phyloP scores from a whole-genome alignment of 2,797 vertebrate genomes.

The Megalops cyprinoides region DNA sequence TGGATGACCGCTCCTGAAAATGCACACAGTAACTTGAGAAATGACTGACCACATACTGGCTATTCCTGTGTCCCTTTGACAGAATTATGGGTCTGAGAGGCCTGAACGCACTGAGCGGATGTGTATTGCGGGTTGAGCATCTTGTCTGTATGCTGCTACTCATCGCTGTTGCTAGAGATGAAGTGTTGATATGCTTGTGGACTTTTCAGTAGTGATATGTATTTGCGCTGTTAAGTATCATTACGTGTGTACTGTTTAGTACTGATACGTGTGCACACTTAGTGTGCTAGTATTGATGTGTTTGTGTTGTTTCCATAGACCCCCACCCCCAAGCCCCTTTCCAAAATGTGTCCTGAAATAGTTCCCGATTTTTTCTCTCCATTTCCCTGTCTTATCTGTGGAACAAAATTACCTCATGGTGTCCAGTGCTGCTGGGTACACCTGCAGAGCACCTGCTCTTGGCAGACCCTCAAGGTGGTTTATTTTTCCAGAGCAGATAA shows the following conservation, averaged over 20 bases:
- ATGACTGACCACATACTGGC: too few relatives aligned
- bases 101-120: too few relatives aligned
- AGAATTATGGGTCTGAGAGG: too few relatives aligned
- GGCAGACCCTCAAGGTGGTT: not conserved
- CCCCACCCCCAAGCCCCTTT: not conserved
- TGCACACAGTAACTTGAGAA: too few relatives aligned
- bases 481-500: not conserved
- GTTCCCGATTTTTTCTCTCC: not conserved
- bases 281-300: not conserved
- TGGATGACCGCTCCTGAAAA: too few relatives aligned
- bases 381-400: slow-evolving; percentile 15
- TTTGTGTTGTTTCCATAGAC: slow-evolving; percentile 16
- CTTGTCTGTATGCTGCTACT: too few relatives aligned
- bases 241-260: too few relatives aligned
- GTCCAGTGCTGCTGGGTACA: too few relatives aligned
- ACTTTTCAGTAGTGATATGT: not conserved
- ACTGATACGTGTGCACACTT: too few relatives aligned
- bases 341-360: not conserved
- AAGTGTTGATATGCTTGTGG: not conserved
- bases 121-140: too few relatives aligned
- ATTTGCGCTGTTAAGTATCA: not conserved
- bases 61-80: too few relatives aligned
- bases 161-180: too few relatives aligned
- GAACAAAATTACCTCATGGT: slow-evolving; percentile 14
- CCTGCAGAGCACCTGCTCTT: not conserved